Base-by-base conservation (phyloP, 1,140 invertebrate genomes). In the Ptiloglossa arizonensis region DNA sequence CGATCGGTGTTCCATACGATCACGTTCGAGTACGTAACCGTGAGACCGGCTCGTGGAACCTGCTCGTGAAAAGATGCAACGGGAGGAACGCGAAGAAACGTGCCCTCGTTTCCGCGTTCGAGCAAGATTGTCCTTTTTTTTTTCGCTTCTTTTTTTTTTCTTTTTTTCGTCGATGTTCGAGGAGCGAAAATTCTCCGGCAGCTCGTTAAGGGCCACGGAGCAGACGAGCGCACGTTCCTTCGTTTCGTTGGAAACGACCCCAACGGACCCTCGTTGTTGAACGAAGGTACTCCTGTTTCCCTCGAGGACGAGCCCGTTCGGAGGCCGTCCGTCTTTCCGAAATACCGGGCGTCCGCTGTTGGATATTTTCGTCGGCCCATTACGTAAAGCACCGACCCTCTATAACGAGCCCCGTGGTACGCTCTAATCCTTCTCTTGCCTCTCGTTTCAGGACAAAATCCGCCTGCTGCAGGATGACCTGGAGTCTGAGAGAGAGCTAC, bases 391-490 rank as follows among this genome's bases (percentile, higher is more conserved):
- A 48, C 38, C 72, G 82, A 72, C 72, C 57, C 72, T 71, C 72
- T 76, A 48, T 62, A 81, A 77, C 71, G 76, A 69, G 69, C 62
- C 24, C 50, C 54, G 54, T 44, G 70, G 75, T 46, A 79, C 38
- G 50, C 35, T 84, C 71, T 86, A 82, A 86, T 85, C 71, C 72
- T 71, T 69, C 41, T 63, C 62, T 79, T 79, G 66, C 82, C 81
- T 89, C 67, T 88, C 90, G 86, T 96, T 97, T 91, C 95, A 98
- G 98, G 98, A 99, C 94, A 98, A 98, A 95, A 98, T 99, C 93
- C 97, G 98, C 93, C 97, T 99, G 90, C 95, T 99, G 89, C 97
- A 98, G 90, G 98, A 99, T 95, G 98, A 99, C 94, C 95, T 99
- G 94, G 98, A 99, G 95, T 96, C 96, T 92, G 98, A 99, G 95